These are phyloP conservation scores for Takifugu ocellatus DNA, from an alignment of 2,797 vertebrate species.

Conservation along the genomic window DNA sequence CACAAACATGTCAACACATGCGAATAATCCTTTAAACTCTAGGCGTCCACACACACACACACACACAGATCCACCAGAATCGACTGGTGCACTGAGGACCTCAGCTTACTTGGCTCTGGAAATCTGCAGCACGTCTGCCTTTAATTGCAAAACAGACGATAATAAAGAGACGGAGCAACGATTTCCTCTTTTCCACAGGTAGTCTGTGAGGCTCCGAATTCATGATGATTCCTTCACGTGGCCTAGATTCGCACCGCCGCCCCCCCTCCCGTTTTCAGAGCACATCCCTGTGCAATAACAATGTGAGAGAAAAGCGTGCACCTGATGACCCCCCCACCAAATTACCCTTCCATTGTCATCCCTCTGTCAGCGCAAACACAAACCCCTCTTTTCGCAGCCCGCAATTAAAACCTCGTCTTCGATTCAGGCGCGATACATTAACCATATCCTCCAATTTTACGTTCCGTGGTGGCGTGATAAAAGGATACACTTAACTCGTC, in stretches of 20 bases:
- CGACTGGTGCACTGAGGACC: slow-evolving; percentile 21
- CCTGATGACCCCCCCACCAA: slow-evolving; percentile 31
- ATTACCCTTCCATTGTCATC: slow-evolving; percentile 35
- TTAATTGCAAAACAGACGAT: slow-evolving; percentile 63
- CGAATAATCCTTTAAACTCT: slow-evolving; percentile 16
- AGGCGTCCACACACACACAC: slow-evolving; percentile 15
- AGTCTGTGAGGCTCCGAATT: slow-evolving; percentile 56
- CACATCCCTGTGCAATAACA: slow-evolving; percentile 66
- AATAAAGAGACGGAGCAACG: slow-evolving; percentile 30
- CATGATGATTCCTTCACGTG: slow-evolving; percentile 59
- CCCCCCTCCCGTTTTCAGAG: slow-evolving; percentile 52
- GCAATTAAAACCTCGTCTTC: slow-evolving; percentile 15
- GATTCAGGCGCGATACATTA: slow-evolving; percentile 12
- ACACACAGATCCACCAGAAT: not conserved
- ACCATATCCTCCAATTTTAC: slow-evolving; percentile 1
- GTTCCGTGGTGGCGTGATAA: slow-evolving; percentile 25
- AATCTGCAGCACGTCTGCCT: slow-evolving; percentile 40
- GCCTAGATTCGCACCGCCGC: slow-evolving; percentile 57
- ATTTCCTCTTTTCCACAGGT: slow-evolving; percentile 44
- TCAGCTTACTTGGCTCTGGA: slow-evolving; percentile 31
- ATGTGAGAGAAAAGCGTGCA: slow-evolving; percentile 56
- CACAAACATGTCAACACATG: slow-evolving; percentile 15
- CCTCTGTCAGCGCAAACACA: slow-evolving; percentile 9
- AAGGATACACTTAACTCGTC: slow-evolving; percentile 33
- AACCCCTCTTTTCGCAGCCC: slow-evolving; percentile 17